A percentile compares a stretch with the other conserved stretches of the same genome.
phyloP scores from a whole-genome alignment of 2,888 invertebrate species.

The Lasius fuliginosus region DNA sequence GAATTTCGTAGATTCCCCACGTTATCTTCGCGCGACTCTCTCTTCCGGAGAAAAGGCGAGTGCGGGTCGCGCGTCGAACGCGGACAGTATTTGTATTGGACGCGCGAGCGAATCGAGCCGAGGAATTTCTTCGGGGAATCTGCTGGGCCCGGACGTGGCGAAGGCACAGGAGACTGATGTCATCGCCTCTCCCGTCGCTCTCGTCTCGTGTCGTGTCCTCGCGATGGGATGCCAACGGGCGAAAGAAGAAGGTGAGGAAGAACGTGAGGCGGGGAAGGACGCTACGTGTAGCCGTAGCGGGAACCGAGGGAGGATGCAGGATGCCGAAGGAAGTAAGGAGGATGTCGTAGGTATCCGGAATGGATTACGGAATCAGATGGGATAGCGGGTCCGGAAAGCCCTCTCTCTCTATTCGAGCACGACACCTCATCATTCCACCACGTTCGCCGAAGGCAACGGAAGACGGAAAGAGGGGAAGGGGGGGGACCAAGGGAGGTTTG shows the following conservation, averaged over 20 bases:
- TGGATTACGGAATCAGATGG: constrained; percentile 83
- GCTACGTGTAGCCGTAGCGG: constrained; percentile 6
- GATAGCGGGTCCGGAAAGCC: constrained; percentile 74
- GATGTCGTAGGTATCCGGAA: constrained; percentile 77
- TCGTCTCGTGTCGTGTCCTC: constrained; percentile 50
- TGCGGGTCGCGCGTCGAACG: constrained; percentile 53
- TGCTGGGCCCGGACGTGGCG: constrained; percentile 67
- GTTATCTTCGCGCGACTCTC: constrained; percentile 52
- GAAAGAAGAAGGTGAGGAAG: constrained; percentile 29
- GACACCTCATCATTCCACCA: constrained; percentile 80
- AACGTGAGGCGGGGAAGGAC: neutral
- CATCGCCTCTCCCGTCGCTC: constrained; percentile 59
- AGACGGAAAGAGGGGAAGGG: neutral
- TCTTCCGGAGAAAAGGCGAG: constrained; percentile 36
- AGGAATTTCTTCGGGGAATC: constrained; percentile 78
- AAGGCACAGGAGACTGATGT: constrained; percentile 77
- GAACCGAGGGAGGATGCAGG: constrained; percentile 5
- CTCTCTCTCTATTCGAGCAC: constrained; percentile 71
- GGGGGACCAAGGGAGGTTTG: neutral
- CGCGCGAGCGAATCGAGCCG: constrained; percentile 73
- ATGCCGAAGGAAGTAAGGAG: constrained; percentile 48
- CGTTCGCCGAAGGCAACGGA: constrained; percentile 65
- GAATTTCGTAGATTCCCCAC: constrained; percentile 69
- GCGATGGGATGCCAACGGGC: constrained; percentile 52
- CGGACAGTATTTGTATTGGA: constrained; percentile 76